Evolutionary conservation across 2,888 invertebrate species (phyloP).

Genomic region (Rhogogaster chlorosoma): DNA sequence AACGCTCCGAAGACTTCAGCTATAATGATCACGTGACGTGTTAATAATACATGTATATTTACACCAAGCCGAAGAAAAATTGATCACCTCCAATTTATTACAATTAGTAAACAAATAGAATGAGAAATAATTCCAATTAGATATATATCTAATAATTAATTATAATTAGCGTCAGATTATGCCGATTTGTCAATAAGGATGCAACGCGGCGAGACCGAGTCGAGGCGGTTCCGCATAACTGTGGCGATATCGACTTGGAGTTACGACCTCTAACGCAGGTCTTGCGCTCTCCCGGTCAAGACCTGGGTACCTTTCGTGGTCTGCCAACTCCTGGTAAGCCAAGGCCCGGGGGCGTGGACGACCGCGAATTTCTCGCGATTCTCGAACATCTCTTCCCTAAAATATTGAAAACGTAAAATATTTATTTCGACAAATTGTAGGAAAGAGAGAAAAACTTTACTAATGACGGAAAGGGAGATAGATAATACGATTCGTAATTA

Average conservation of each 20-base stretch:
- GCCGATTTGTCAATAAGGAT: conserved; percentile 70
- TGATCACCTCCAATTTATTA: neutral
- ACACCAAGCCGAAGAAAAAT: neutral
- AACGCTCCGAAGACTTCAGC: too few species aligned
- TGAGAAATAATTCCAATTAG: neutral
- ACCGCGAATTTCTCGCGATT: conserved; percentile 70
- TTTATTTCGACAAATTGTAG: neutral
- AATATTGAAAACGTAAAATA: neutral
- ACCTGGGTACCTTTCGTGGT: conserved; percentile 80
- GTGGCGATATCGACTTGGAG: conserved; percentile 74
- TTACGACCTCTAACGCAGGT: conserved; percentile 72
- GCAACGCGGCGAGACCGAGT: conserved; percentile 74
- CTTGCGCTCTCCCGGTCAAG: conserved; percentile 78
- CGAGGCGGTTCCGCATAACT: conserved; percentile 76
- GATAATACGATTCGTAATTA: too few species aligned
- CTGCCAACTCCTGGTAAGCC: conserved; percentile 79
- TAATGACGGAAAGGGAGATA: too few species aligned
- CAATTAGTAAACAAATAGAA: neutral
- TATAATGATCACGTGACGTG: too few species aligned
- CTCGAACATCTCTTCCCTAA: conserved; percentile 67
- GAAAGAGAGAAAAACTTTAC: too few species aligned
- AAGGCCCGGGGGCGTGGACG: conserved; percentile 70
- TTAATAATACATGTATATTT: neutral
- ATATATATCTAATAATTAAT: neutral
- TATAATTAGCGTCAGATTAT: neutral